A percentile compares a stretch with the other conserved stretches of the same genome.
These are phyloP conservation scores for Porites cylindrica DNA, from an alignment of 92 coral and sea anemone genomes.

Conservation along the genomic window DNA sequence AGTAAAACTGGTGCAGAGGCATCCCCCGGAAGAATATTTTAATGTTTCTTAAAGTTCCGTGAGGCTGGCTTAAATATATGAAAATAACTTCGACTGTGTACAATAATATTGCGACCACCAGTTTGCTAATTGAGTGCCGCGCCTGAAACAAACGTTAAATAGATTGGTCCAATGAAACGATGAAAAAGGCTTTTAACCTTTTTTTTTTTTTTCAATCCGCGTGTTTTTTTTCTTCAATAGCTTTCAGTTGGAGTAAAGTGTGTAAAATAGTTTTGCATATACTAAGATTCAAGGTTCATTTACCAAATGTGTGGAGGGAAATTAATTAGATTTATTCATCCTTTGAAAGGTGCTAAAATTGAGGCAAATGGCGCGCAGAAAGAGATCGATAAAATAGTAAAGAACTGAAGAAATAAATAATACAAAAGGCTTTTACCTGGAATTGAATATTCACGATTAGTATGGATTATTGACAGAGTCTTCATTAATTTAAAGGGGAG, in stretches of 20 bases:
- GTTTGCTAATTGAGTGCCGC: conserved; percentile 33
- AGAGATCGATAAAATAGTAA: conserved; percentile 14
- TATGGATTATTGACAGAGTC: conserved; percentile 12
- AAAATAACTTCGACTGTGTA: conserved; percentile 28
- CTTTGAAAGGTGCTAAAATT: conserved; percentile 26
- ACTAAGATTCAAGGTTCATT: conserved; percentile 11
- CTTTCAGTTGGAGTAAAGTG: background rate
- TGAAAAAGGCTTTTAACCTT: background rate
- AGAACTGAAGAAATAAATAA: conserved; percentile 3
- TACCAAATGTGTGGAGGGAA: conserved; percentile 24
- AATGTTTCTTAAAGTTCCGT: background rate
- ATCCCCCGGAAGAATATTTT: background rate
- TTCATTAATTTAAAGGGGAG: conserved; percentile 16
- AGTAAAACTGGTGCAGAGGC: background rate
- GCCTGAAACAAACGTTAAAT: background rate
- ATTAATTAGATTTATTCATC: conserved; percentile 39
- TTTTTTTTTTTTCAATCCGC: background rate
- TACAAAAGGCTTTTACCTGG: conserved; percentile 14
- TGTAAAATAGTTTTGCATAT: conserved; percentile 22
- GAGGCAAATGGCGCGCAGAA: conserved; percentile 15
- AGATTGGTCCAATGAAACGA: conserved; percentile 9
- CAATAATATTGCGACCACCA: conserved; percentile 9
- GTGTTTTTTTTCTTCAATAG: background rate
- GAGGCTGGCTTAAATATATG: conserved; percentile 1
- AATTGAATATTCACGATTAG: conserved; percentile 14